Evolutionary conservation across 2,797 vertebrate species (phyloP).

Genomic region (Gorsachius magnificus): DNA sequence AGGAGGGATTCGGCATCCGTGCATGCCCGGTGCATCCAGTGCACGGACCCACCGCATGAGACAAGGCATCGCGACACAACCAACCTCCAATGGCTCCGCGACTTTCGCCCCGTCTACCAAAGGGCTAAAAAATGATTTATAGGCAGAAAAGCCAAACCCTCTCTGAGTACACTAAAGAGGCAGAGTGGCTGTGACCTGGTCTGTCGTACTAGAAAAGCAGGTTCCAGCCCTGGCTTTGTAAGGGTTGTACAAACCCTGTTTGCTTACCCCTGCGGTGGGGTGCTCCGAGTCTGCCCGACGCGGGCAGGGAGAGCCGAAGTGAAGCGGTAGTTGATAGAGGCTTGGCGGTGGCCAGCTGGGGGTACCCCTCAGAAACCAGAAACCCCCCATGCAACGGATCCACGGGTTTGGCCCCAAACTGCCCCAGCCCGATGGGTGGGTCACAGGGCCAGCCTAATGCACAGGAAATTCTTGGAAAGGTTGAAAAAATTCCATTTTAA

Average conservation of each 20-base stretch:
- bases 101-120: not conserved
- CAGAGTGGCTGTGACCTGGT: not conserved
- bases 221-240: not conserved
- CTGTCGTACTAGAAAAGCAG: not conserved
- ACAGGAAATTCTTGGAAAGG: not conserved
- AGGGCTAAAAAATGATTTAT: not conserved
- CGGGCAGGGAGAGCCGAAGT: not conserved
- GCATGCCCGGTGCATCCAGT: accelerated
- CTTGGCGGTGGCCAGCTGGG: not conserved
- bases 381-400: accelerated
- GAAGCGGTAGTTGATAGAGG: too few relatives aligned
- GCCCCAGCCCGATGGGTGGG: not conserved
- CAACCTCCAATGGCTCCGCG: not conserved
- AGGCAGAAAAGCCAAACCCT: not conserved
- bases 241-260: not conserved
- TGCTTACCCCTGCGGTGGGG: not conserved
- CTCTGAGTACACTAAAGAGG: not conserved
- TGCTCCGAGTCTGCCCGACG: accelerated
- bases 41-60: accelerated
- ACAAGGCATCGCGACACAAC: accelerated
- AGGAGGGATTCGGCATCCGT: not conserved
- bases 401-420: not conserved
- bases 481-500: not conserved
- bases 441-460: not conserved
- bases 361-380: not conserved